A percentile compares a stretch with the other conserved stretches of the same genome.
These are phyloP conservation scores for Halcyon chelicuti DNA, from an alignment of 2,797 vertebrate genomes.

Conservation along the genomic window DNA sequence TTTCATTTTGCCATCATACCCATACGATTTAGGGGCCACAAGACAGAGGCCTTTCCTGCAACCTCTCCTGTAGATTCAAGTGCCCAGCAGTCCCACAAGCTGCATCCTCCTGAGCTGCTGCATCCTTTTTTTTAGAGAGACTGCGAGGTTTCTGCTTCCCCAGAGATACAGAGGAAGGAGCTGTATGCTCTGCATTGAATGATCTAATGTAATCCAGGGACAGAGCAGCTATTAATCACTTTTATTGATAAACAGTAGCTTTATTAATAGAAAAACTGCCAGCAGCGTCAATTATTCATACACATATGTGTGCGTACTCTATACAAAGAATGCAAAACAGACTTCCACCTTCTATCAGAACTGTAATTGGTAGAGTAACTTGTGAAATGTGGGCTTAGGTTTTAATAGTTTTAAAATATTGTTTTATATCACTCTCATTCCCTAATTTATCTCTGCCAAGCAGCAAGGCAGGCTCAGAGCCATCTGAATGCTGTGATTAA, in stretches of 20 bases:
- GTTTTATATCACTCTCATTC: slow-evolving; percentile 6
- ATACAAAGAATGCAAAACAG: slow-evolving; percentile 25
- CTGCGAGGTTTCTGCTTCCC: background rate
- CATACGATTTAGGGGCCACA: background rate
- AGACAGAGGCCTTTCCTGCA: background rate
- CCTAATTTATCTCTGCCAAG: slow-evolving; percentile 57
- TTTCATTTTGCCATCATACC: background rate
- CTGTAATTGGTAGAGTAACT: background rate
- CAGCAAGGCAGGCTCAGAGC: background rate
- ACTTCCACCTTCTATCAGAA: background rate
- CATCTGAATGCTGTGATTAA: slow-evolving; percentile 25
- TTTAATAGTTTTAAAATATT: slow-evolving; percentile 48
- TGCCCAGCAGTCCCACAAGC: background rate
- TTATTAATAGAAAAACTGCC: slow-evolving; percentile 5
- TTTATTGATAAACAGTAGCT: slow-evolving; percentile 17
- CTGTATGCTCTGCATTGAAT: background rate
- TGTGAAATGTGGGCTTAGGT: slow-evolving; percentile 37
- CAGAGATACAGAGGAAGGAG: background rate
- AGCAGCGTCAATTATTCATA: slow-evolving; percentile 17
- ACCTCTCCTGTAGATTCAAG: background rate
- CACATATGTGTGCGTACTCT: background rate
- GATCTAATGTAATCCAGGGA: background rate
- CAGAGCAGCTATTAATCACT: slow-evolving; percentile 53
- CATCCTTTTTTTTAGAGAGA: background rate
- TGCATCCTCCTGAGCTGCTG: background rate